These are phyloP conservation scores for Pimephales promelas DNA, from an alignment of 2,113 vertebrate species.

Conservation along the genomic window DNA sequence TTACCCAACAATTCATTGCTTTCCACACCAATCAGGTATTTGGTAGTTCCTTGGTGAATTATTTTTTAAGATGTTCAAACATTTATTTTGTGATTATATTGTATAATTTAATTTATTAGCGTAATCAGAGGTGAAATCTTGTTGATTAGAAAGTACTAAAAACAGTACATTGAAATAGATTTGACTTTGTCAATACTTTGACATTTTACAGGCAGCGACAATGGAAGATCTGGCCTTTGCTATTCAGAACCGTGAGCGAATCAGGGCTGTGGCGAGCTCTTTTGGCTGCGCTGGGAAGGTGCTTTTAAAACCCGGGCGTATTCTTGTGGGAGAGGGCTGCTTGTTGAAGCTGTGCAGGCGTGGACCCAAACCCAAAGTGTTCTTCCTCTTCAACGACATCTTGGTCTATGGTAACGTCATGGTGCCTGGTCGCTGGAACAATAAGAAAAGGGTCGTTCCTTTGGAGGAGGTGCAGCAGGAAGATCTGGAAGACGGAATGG, in stretches of 20 bases:
- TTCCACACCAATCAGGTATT: constrained; percentile 5
- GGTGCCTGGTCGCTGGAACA: constrained; percentile 80
- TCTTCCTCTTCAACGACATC: constrained; percentile 93
- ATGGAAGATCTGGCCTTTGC: constrained; percentile 77
- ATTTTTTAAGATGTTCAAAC: background rate
- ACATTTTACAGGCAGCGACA: background rate
- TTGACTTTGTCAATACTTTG: background rate
- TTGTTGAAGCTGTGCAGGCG: constrained; percentile 87
- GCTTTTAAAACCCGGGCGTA: constrained; percentile 75
- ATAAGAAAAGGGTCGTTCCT: constrained; percentile 83
- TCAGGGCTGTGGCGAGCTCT: constrained; percentile 81
- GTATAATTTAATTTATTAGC: background rate
- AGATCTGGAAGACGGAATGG: constrained; percentile 75
- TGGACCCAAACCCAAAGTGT: constrained; percentile 81
- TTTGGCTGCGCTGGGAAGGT: constrained; percentile 78
- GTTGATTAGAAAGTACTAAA: background rate
- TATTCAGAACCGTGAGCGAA: constrained; percentile 81
- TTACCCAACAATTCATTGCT: background rate
- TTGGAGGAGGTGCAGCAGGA: constrained; percentile 86
- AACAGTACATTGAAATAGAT: background rate
- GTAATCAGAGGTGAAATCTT: background rate
- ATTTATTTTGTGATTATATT: background rate
- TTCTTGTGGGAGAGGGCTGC: constrained; percentile 88
- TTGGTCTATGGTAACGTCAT: constrained; percentile 88
- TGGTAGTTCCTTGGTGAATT: background rate